These are phyloP conservation scores for Gadus chalcogrammus DNA, from an alignment of 2,113 vertebrate genomes.

Conservation along the genomic window DNA sequence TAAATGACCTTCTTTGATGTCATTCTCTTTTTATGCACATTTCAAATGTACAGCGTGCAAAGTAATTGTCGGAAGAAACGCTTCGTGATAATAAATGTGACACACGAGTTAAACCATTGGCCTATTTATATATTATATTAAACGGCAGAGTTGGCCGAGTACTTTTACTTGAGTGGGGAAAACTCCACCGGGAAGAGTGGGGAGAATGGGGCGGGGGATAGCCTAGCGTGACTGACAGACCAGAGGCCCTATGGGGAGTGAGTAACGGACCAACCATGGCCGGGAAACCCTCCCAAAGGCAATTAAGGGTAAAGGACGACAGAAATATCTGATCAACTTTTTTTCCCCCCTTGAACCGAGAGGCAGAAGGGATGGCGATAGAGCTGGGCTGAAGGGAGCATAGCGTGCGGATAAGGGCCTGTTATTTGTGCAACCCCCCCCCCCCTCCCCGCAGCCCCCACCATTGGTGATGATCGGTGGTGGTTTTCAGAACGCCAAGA, in stretches of 20 bases:
- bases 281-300: constrained; percentile 72
- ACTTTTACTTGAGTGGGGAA: constrained; percentile 21
- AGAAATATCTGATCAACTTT: constrained; percentile 73
- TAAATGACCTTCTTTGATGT: too few relatives aligned
- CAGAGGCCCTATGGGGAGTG: constrained; percentile 57
- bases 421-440: too few relatives aligned
- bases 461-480: background rate
- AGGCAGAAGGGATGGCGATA: constrained; percentile 42
- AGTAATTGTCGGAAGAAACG: constrained; percentile 11
- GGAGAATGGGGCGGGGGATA: constrained; percentile 20
- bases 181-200: constrained; percentile 29
- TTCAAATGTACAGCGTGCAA: background rate
- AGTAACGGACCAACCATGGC: constrained; percentile 51
- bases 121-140: too few relatives aligned
- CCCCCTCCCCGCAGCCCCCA: background rate
- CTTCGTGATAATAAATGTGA: too few relatives aligned
- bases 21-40: too few relatives aligned
- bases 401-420: background rate
- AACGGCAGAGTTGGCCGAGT: constrained; percentile 9
- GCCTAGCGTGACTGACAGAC: constrained; percentile 63
- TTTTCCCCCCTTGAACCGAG: constrained; percentile 24
- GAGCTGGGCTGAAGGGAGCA: constrained; percentile 32
- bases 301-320: constrained; percentile 78
- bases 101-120: too few relatives aligned
- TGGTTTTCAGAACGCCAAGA: background rate